A percentile compares a stretch with the other conserved stretches of the same genome.
Evolutionary conservation across 2,113 vertebrate species (phyloP).

Genomic region (Aptenodytes patagonicus): DNA sequence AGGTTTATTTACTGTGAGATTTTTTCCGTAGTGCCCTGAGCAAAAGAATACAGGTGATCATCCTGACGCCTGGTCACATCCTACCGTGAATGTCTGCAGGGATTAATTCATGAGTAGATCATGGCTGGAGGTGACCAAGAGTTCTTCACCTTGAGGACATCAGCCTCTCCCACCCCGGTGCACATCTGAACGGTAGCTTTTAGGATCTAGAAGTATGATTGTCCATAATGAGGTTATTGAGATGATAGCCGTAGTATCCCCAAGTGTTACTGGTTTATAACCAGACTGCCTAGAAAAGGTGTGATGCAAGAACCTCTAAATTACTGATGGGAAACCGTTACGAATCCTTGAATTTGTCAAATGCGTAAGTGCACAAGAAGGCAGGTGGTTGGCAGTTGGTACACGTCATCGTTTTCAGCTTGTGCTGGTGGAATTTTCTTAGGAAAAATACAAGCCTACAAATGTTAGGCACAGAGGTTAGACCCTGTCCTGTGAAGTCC

Average conservation of each 20-base stretch:
- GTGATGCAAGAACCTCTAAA: not conserved
- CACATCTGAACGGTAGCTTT: not conserved
- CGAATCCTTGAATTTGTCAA: not conserved
- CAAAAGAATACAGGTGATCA: not conserved
- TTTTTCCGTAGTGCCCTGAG: not conserved
- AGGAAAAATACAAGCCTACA: not conserved
- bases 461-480: not conserved
- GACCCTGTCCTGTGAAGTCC: not conserved
- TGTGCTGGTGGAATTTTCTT: not conserved
- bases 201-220: fast-evolving
- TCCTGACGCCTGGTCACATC: not conserved
- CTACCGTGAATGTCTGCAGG: not conserved
- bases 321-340: not conserved
- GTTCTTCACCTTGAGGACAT: not conserved
- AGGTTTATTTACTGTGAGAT: not conserved
- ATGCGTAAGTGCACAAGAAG: not conserved
- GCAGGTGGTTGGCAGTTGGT: not conserved
- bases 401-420: not conserved
- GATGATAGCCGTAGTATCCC: not conserved
- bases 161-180: fast-evolving
- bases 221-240: fast-evolving
- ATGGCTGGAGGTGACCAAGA: not conserved
- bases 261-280: not conserved
- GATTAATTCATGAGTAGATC: fast-evolving
- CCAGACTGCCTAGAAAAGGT: not conserved